Evolutionary conservation across 2,797 vertebrate genomes (phyloP), one percentile per base, ranked within the genome.

Genomic region (Platalea minor): DNA sequence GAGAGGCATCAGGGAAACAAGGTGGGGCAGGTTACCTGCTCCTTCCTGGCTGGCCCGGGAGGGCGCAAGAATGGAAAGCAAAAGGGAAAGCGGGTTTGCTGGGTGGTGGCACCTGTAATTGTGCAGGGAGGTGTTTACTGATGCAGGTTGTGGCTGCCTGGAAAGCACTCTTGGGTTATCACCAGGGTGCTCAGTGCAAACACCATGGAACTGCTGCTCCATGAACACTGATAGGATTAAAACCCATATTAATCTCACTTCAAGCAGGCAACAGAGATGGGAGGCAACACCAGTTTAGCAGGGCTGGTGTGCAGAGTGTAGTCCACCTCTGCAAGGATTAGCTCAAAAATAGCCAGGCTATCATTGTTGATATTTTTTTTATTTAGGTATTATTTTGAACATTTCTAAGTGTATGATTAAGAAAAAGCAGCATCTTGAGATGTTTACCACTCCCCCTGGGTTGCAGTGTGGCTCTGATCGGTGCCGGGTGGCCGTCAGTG

Each of bases 401-500:
- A 4, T 78, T 72, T 76, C 17, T 48, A 68, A 72, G 39, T 4
- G 5, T 48, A 11, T 37, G 46, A 46, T 33, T 59, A 48, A 45
- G 50, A 31, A 88, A 35, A 86, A 83, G 2, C 35, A 87, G 25
- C 43, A 43, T 37, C 35, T 57, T 53, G 35, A 85, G 78, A 21
- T 1, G 15, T 70, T 68, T 53, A 7, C 23, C 2, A 3, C 19
- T 46, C 19, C 17, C 4, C 23, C 24, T 45, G 75, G 24, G 24
- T 25, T 69, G 33, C 57, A 37, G 51, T 1, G 4, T 4, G 56
- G 31, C 74, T 67, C 26, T 67, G 29, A 7, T 26, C 0, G 0
- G 46, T n/a, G 51, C 21, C 0, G 4, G 35, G 31, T 35, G 29
- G 50, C 65, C 33, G 46, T 50, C 61, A 21, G 43, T 0, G 2